Percentiles rank a stretch among this genome's conserved stretches.
Evolutionary conservation across 2,888 invertebrate genomes (phyloP).

Genomic region (Brachycybe producta): DNA sequence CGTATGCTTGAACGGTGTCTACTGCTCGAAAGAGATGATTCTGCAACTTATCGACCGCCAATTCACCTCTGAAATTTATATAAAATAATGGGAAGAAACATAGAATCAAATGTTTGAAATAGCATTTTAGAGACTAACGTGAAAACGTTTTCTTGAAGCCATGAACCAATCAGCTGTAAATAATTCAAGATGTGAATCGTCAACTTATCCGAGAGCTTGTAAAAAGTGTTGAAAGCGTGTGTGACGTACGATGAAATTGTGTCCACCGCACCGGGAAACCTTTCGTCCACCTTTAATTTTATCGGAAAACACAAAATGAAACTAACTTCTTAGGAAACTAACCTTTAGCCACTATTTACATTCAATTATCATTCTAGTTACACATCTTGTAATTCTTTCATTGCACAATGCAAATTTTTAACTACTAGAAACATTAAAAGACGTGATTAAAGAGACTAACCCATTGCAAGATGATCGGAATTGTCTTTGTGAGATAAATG

Average conservation of each 20-base stretch:
- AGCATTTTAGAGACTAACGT: slow-evolving; percentile 25
- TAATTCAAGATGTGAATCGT: slow-evolving; percentile 20
- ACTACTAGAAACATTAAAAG: too few relatives aligned
- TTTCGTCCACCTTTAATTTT: slow-evolving; percentile 21
- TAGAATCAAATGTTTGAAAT: not conserved
- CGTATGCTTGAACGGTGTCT: slow-evolving; percentile 8
- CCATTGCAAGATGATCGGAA: too few relatives aligned
- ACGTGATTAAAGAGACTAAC: too few relatives aligned
- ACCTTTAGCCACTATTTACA: too few relatives aligned
- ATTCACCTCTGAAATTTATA: slow-evolving; percentile 5
- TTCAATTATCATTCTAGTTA: too few relatives aligned
- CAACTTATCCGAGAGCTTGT: not conserved
- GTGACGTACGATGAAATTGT: not conserved
- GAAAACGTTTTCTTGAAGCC: slow-evolving; percentile 29
- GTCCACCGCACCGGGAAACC: not conserved
- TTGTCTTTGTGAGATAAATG: too few relatives aligned
- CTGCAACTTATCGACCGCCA: slow-evolving; percentile 5
- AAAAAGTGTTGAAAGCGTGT: not conserved
- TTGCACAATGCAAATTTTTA: too few relatives aligned
- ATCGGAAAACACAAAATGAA: too few relatives aligned
- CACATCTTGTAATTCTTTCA: too few relatives aligned
- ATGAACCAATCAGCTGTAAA: slow-evolving; percentile 24
- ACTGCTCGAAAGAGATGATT: not conserved
- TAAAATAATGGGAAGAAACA: not conserved
- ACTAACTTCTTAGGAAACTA: too few relatives aligned